Evolutionary conservation across 2,888 invertebrate species (phyloP), one percentile per base, ranked within the genome.

Genomic region (Idaea dimidiata): DNA sequence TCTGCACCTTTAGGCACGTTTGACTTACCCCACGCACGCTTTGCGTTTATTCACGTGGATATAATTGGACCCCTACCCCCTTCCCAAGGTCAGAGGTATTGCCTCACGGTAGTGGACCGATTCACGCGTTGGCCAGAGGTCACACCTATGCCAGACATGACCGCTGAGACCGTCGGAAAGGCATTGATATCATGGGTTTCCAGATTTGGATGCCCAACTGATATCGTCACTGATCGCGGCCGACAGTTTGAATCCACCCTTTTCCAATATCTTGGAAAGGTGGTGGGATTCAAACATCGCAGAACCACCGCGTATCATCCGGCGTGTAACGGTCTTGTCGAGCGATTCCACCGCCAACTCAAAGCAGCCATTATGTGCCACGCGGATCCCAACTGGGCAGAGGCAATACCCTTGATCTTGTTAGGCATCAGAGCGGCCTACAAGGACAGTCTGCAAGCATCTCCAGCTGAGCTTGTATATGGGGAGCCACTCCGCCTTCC

Each of bases 111-210:
- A 6, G 64, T 75, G 16, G 76, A 76, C 59, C 62, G 74, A 3
- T 66, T 63, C 18, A 72, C 75, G 0, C 60, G 70, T 16, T 75
- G 75, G 75, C 74, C 75, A 0, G 75, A 76, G 55, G 73, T 58
- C 1, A 60, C 65, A 1, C 74, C 78, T 0, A 62, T 70, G 3
- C 61, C 61, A 0, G 77, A 85, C 60, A 84, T 83, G n/a, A 80
- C 82, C 0, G 86, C 84, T 0, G 80, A 79, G 61, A 80, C 82
- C 0, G 78, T 81, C 1, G 83, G 82, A 0, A 59, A 65, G n/a
- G 76, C 81, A 1, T 74, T 91, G 6, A 1, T 71, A 0, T 61
- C 62, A 0, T 78, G 77, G 77, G 69, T 76, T 6, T 53, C 72
- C 1, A 62, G 76, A 3, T 74, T 74, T 56, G 76, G 75, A 81